Conservation (phyloP, 2,888 invertebrate species). For the Podotricha telesiphe region DNA sequence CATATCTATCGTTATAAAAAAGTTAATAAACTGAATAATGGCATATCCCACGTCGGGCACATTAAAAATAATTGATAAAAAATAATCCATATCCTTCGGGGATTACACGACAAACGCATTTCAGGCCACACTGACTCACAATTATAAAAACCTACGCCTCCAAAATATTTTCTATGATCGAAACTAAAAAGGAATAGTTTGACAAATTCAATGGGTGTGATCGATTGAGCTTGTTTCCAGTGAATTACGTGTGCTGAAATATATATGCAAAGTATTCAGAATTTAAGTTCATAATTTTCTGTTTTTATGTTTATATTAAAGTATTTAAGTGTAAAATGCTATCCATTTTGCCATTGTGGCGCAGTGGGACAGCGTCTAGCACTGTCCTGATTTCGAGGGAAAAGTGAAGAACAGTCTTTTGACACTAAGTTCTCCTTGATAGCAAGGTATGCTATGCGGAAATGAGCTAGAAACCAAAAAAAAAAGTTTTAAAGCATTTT, state of each 20-base stretch:
- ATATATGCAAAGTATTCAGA: neutral
- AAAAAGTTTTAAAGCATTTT: too few species aligned
- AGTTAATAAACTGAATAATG: conserved; percentile 45
- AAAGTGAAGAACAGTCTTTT: too few species aligned
- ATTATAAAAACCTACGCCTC: conserved; percentile 59
- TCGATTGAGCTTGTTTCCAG: conserved; percentile 50
- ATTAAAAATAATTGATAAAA: conserved; percentile 72
- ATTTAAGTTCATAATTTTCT: neutral
- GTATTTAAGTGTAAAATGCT: too few species aligned
- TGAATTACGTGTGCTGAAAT: neutral
- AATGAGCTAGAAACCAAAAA: too few species aligned
- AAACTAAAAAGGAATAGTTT: conserved; percentile 51
- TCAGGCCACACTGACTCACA: conserved; percentile 77
- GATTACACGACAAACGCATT: conserved; percentile 83
- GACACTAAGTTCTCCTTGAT: too few species aligned
- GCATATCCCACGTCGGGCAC: conserved; percentile 70
- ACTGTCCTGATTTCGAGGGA: too few species aligned
- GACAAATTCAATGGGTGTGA: conserved; percentile 58
- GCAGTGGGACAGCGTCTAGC: too few species aligned
- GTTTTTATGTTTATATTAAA: neutral
- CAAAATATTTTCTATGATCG: conserved; percentile 47
- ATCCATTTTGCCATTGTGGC: too few species aligned
- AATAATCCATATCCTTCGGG: conserved; percentile 77
- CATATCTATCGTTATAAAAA: conserved; percentile 31
- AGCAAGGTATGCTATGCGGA: too few species aligned